These are phyloP conservation scores for Pseudochirops cupreus DNA, from an alignment of 2,797 vertebrate species.

Conservation along the genomic window DNA sequence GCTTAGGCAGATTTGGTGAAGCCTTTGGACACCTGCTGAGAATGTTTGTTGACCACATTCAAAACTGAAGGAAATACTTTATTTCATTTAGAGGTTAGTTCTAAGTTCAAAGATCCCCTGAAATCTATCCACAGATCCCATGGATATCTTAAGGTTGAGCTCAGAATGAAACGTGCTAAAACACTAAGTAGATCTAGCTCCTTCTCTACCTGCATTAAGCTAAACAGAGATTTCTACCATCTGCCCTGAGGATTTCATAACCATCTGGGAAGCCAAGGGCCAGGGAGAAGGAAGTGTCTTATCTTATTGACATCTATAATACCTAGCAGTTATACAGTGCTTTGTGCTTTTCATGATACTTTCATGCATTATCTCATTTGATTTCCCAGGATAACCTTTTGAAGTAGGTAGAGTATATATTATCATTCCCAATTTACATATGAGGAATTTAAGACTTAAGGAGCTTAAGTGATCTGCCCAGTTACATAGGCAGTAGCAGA, in stretches of 20 bases:
- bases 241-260: neutral
- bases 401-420: neutral
- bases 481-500: neutral
- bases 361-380: neutral
- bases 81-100: neutral
- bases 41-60: neutral
- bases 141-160: neutral
- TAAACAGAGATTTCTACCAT: neutral
- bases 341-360: neutral
- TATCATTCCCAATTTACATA: neutral
- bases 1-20: neutral
- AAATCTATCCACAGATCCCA: neutral
- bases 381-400: neutral
- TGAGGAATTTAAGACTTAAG: neutral
- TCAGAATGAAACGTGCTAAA: neutral
- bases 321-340: neutral
- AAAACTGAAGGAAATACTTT: neutral
- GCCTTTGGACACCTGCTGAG: neutral
- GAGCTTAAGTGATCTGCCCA: neutral
- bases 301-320: neutral
- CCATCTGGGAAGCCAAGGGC: neutral
- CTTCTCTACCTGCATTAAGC: too few species aligned
- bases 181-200: neutral
- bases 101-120: neutral
- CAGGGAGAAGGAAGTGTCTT: neutral